Base-by-base conservation (phyloP, 1,140 invertebrate species). In the Caenorhabditis inopinata region DNA sequence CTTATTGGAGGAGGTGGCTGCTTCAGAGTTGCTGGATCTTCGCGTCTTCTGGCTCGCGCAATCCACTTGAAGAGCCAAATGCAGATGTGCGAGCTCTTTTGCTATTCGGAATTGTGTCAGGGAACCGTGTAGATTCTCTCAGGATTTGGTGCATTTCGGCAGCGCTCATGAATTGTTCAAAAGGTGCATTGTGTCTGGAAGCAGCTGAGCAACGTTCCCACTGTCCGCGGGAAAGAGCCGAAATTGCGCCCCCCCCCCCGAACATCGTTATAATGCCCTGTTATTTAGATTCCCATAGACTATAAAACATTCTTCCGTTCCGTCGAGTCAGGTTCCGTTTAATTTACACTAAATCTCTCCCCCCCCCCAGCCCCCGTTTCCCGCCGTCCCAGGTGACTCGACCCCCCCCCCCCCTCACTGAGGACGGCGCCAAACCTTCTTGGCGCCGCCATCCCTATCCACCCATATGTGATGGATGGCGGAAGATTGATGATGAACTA, bases 291-390 rank as follows among this genome's bases (percentile, higher is more conserved):
- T 58, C 53, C 27, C 53, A 58, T 58, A 7, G 38, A 14, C 53
- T 21, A 58, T 58, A 38, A 38, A 38, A 11, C 53, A 62, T 32
- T n/a, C 14, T 7, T 42, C 38, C 38, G 14, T 42, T 14, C 38
- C 38, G 21, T n/a, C n/a, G n/a, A n/a, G 58, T 42, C 58, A 12
- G 29, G 21, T 21, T 68, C 32, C 58, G 58, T 68, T 68, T 38
- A 68, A 68, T 68, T 68, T 68, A 68, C 58, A 68, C 58, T 68
- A 68, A 68, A 68, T 58, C 51, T 51, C 4, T 23, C 27, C 21
- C 48, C 5, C 27, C 27, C 48, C 48, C 6, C 14, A 11, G 6
- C n/a, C 35, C 12, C 35, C 9, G 21, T 53, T 29, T 32, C 27
- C 18, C 27, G 27, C n/a, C n/a, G n/a, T n/a, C n/a, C n/a, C n/a